Percentiles rank a stretch among this genome's conserved stretches.
phyloP scores from a whole-genome alignment of 2,113 vertebrate genomes.

The Amblyornis subalaris region DNA sequence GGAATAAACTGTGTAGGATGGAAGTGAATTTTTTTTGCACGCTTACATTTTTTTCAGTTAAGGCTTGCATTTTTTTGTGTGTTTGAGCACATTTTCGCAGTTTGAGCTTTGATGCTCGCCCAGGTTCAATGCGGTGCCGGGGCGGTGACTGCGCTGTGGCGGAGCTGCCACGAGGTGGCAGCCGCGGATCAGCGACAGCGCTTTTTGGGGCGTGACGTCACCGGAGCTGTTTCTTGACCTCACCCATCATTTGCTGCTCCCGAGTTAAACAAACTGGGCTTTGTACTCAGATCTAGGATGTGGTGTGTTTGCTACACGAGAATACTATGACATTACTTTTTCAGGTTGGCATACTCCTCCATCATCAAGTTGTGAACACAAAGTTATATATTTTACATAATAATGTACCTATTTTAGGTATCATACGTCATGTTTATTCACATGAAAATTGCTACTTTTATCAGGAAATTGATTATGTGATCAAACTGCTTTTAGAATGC shows the following conservation, averaged over 20 bases:
- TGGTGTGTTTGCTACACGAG: rapidly evolving
- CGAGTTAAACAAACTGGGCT: neutral
- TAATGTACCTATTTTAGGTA: neutral
- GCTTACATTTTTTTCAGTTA: neutral
- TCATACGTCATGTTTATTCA: neutral
- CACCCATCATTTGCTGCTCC: neutral
- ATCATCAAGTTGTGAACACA: neutral
- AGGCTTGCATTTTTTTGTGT: neutral
- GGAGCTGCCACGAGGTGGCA: slow-evolving; percentile 37
- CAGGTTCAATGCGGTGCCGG: rapidly evolving
- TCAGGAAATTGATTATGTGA: neutral
- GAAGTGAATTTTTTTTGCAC: neutral
- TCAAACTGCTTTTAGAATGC: neutral
- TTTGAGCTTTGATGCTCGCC: rapidly evolving
- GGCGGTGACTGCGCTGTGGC: neutral
- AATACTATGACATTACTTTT: neutral
- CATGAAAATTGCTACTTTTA: neutral
- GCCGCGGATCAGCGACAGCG: neutral
- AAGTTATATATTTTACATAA: neutral
- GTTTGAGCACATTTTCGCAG: rapidly evolving
- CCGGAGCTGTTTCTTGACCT: neutral
- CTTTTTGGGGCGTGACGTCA: neutral
- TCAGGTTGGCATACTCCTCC: neutral
- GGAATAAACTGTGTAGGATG: neutral
- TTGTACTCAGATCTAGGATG: rapidly evolving